phyloP scores from a whole-genome alignment of 2,113 vertebrate genomes.

The Eulemur macaco region DNA sequence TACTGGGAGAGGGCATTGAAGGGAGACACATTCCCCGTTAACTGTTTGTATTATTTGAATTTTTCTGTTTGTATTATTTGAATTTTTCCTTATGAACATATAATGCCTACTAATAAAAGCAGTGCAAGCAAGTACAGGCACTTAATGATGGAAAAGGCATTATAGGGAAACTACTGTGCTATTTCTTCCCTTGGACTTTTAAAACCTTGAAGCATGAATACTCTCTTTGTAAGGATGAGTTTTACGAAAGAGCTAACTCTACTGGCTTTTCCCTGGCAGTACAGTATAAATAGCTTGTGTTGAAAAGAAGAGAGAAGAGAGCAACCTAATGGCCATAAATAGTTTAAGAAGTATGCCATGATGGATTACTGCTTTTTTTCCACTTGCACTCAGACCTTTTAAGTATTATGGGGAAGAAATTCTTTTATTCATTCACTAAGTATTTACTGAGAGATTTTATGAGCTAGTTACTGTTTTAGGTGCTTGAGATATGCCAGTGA shows the following conservation, averaged over 20 bases:
- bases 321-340: background rate
- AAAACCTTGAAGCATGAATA: background rate
- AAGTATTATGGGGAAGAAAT: background rate
- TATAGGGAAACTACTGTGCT: background rate
- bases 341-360: background rate
- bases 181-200: background rate
- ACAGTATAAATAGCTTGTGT: background rate
- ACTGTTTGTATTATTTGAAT: background rate
- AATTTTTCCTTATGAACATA: background rate
- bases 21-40: background rate
- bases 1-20: background rate
- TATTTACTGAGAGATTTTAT: background rate
- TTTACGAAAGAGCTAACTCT: background rate
- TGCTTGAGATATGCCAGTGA: background rate
- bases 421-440: background rate
- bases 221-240: background rate
- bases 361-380: background rate
- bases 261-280: background rate
- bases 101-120: background rate
- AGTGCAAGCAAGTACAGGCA: background rate
- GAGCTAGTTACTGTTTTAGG: background rate
- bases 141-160: background rate
- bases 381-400: background rate
- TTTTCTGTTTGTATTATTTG: background rate
- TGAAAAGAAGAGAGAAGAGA: background rate